phyloP scores from a whole-genome alignment of 2,797 vertebrate species.

The Ctenopoma multispine region DNA sequence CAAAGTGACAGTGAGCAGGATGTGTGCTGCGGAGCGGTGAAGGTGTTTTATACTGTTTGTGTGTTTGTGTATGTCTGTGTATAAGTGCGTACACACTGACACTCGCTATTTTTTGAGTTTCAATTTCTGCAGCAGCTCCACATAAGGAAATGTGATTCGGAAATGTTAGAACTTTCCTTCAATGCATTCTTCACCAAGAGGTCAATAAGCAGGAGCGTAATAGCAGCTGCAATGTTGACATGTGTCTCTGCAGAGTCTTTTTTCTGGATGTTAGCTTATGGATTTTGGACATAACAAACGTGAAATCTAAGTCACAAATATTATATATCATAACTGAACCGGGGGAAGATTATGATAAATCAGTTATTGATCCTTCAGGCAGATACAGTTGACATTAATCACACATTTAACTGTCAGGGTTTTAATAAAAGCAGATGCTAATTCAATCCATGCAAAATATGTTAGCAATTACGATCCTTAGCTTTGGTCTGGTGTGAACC shows the following conservation, averaged over 20 bases:
- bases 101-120: constrained; percentile 53
- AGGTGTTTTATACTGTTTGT: constrained; percentile 40
- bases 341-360: constrained; percentile 36
- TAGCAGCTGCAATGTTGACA: constrained; percentile 63
- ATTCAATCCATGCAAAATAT: constrained; percentile 53
- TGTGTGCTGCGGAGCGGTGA: constrained; percentile 36
- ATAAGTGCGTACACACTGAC: constrained; percentile 34
- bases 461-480: constrained; percentile 43
- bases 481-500: constrained; percentile 28
- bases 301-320: constrained; percentile 45
- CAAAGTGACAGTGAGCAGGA: constrained; percentile 47
- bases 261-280: constrained; percentile 31
- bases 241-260: constrained; percentile 49
- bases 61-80: constrained; percentile 35
- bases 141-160: constrained; percentile 66
- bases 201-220: constrained; percentile 73
- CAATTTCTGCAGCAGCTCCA: constrained; percentile 62
- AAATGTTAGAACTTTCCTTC: constrained; percentile 60
- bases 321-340: constrained; percentile 14
- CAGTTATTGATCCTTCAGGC: constrained; percentile 51
- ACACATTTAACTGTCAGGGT: constrained; percentile 46
- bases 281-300: constrained; percentile 59
- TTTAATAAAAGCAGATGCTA: constrained; percentile 44
- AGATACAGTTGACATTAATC: constrained; percentile 44
- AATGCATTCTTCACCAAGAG: constrained; percentile 68